Percentiles rank a stretch among this genome's conserved stretches.
Conservation (phyloP, 1,140 invertebrate genomes). For the Trialeurodes vaporariorum region DNA sequence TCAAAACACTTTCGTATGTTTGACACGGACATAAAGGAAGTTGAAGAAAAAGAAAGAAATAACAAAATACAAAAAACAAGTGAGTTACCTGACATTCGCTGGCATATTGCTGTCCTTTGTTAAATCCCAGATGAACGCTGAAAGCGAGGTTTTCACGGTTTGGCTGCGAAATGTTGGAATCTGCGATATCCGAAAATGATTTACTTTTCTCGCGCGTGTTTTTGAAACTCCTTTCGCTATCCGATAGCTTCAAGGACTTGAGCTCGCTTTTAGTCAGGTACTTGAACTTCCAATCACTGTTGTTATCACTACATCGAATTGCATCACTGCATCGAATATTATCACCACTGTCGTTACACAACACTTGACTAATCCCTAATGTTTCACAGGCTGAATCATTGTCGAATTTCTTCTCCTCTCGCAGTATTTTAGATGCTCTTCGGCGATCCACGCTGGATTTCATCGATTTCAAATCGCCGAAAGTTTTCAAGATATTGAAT, state of each 20-base stretch:
- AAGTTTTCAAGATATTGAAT: background rate
- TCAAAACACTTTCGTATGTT: too few species aligned
- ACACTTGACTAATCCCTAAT: background rate
- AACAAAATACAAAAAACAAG: background rate
- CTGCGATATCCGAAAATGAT: background rate
- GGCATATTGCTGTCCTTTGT: background rate
- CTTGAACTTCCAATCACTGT: background rate
- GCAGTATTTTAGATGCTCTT: background rate
- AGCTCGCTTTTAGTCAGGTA: background rate
- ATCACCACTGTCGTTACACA: background rate
- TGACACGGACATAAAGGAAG: too few species aligned
- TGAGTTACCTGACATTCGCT: background rate
- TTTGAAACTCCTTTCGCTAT: background rate
- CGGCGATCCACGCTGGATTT: background rate
- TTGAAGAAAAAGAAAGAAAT: too few species aligned
- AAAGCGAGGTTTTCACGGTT: background rate
- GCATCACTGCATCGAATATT: too few species aligned
- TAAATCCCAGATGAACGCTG: background rate
- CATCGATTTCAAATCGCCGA: background rate
- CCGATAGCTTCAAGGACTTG: background rate
- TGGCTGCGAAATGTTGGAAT: background rate
- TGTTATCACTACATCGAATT: background rate
- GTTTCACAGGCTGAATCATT: background rate
- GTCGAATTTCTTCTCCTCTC: background rate
- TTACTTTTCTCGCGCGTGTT: background rate